Base-by-base conservation (phyloP, 2,113 vertebrate genomes). In the Hippopotamus amphibius region DNA sequence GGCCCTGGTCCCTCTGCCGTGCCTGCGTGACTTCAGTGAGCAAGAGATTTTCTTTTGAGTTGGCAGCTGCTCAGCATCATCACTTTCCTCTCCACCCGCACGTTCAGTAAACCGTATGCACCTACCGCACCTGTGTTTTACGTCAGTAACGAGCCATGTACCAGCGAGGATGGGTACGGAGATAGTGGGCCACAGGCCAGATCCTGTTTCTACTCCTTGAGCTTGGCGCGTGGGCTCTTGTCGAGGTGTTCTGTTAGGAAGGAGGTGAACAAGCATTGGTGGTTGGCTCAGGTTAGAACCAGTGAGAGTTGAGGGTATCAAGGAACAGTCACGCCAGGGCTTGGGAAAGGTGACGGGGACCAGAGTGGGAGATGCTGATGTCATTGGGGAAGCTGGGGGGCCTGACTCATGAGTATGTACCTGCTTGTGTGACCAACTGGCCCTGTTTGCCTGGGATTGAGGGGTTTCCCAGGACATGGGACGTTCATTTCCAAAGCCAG, bases 1-100 rank as follows among this genome's bases (percentile, higher is more conserved):
- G 43, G 28, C 43, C 26, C 17, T 0, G 0, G 21, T 53, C 33
- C 21, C 6, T 26, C 7, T 4, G 19, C 59, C 4, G 1, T n/a
- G 37, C 63, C 9, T 63, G 46, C 5, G 21, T 68, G 72, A 63
- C 65, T 41, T 63, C 22, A 41, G 1, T 30, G 59, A 84, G 17
- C 7, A 33, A 65, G 48, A 41, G 16, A 46, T 72, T 83, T 69
- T 69, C 53, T 72, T 17, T 80, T 76, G 55, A 53, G 81, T 68
- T 71, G 90, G 33, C 61, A 63, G 24, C 53, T 50, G 5, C 15
- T 48, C 12, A 37, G 84, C 26, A 15, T 33, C 9, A 37, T 88
- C 26, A 15, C 33, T 71, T 50, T 59, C 6, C 57, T 63, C 50
- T 77, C 24, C 30, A 16, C 55, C 9, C 16, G 28, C 41, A 6